phyloP scores from a whole-genome alignment of 2,888 invertebrate species.

The Hyposoter dolosus region DNA sequence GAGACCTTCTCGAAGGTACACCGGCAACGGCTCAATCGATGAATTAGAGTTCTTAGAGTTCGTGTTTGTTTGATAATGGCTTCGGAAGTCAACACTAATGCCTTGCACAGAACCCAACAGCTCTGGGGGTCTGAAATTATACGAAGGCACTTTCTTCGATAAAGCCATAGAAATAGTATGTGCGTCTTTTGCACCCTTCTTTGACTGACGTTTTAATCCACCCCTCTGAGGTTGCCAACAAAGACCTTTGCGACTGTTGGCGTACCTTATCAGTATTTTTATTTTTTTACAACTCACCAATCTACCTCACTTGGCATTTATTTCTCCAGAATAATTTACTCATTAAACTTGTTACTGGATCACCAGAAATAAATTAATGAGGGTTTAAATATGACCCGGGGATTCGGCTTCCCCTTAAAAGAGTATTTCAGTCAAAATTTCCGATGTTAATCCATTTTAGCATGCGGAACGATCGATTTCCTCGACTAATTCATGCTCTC shows the following conservation, averaged over 20 bases:
- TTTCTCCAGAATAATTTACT: background rate
- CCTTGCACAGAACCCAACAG: conserved; percentile 38
- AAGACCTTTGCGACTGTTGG: background rate
- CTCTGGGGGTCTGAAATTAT: background rate
- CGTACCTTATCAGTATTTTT: background rate
- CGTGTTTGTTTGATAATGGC: conserved; percentile 48
- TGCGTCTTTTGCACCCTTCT: conserved; percentile 31
- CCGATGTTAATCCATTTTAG: background rate
- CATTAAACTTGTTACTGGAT: background rate
- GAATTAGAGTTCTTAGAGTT: conserved; percentile 34
- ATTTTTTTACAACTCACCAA: background rate
- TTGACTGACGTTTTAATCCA: conserved; percentile 28
- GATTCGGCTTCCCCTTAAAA: background rate
- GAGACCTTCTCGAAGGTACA: background rate
- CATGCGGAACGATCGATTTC: background rate
- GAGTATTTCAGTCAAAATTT: background rate
- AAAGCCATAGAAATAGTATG: conserved; percentile 46
- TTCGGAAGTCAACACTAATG: conserved; percentile 48
- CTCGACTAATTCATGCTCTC: background rate
- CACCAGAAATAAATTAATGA: background rate
- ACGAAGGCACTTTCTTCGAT: conserved; percentile 13
- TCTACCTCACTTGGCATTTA: background rate
- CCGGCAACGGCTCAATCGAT: background rate
- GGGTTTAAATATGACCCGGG: background rate
- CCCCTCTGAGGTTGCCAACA: conserved; percentile 1